Evolutionary conservation across 2,888 invertebrate genomes (phyloP).

Genomic region (Plagodis dolabraria): DNA sequence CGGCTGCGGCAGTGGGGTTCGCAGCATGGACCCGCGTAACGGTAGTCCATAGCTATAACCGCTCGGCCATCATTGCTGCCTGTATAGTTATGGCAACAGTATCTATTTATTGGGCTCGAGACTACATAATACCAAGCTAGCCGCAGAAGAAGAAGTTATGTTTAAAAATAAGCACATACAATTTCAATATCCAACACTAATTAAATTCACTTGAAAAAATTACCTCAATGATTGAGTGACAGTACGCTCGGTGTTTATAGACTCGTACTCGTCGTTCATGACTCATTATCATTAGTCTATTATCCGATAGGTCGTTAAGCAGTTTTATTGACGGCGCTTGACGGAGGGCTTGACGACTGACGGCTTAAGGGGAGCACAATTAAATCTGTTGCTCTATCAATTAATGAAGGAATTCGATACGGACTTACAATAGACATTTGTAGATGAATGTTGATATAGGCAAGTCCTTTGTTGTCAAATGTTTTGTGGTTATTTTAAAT

Average conservation of each 20-base stretch:
- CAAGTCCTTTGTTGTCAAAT: slow-evolving; percentile 42
- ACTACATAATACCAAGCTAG: too few relatives aligned
- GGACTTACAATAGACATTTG: slow-evolving; percentile 32
- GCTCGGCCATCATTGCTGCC: too few relatives aligned
- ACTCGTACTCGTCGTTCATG: slow-evolving; percentile 42
- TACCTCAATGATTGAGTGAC: slow-evolving; percentile 22
- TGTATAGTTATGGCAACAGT: too few relatives aligned
- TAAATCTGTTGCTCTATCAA: slow-evolving; percentile 56
- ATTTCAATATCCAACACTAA: background rate
- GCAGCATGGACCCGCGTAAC: too few relatives aligned
- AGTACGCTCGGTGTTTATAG: slow-evolving; percentile 22
- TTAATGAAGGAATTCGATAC: slow-evolving; percentile 54
- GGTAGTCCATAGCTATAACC: too few relatives aligned
- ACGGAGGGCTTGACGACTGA: slow-evolving; percentile 42
- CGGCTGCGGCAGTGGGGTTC: too few relatives aligned
- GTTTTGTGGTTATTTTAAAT: slow-evolving; percentile 38
- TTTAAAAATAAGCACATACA: too few relatives aligned
- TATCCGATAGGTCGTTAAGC: slow-evolving; percentile 27
- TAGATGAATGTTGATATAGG: slow-evolving; percentile 14
- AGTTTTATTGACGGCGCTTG: slow-evolving; percentile 29
- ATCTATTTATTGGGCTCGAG: too few relatives aligned
- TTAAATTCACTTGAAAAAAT: slow-evolving; percentile 5
- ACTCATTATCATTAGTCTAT: slow-evolving; percentile 50
- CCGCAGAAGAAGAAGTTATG: too few relatives aligned
- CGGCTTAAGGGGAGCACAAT: slow-evolving; percentile 52